Conservation (phyloP, 2,797 vertebrate genomes). For the Crossoptilon crossoptilon region DNA sequence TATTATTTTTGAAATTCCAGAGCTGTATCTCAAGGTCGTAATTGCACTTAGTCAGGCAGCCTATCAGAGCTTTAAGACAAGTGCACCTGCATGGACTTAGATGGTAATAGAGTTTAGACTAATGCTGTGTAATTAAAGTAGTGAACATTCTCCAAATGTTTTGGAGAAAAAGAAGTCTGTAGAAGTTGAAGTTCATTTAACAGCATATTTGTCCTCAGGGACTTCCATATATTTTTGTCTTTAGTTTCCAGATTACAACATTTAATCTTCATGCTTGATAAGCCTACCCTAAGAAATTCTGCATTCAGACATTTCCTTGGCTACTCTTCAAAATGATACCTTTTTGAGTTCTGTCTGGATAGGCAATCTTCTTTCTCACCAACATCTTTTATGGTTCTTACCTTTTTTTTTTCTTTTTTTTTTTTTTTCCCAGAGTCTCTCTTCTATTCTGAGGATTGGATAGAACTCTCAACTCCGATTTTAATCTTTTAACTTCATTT, state of each 20-base stretch:
- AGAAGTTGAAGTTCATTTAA: background rate
- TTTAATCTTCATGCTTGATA: background rate
- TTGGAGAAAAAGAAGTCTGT: background rate
- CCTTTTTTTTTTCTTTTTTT: background rate
- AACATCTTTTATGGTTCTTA: background rate
- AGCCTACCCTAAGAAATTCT: background rate
- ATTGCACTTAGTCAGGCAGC: background rate
- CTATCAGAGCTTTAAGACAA: background rate
- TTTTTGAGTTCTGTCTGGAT: background rate
- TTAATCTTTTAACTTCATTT: background rate
- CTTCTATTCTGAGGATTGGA: background rate
- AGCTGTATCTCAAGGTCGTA: background rate
- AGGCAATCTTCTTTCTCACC: background rate
- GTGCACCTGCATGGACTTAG: background rate
- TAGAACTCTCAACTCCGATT: background rate
- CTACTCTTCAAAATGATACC: fast-evolving
- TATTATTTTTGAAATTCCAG: conserved; percentile 23
- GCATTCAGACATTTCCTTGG: background rate
- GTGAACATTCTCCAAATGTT: background rate
- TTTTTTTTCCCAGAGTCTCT: background rate
- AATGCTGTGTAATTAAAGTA: background rate
- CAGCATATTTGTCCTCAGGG: background rate
- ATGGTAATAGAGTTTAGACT: background rate
- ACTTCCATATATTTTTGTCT: background rate
- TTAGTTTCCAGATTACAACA: background rate